These are phyloP conservation scores for Terrapene triunguis DNA, from an alignment of 2,113 vertebrate species.

Conservation along the genomic window DNA sequence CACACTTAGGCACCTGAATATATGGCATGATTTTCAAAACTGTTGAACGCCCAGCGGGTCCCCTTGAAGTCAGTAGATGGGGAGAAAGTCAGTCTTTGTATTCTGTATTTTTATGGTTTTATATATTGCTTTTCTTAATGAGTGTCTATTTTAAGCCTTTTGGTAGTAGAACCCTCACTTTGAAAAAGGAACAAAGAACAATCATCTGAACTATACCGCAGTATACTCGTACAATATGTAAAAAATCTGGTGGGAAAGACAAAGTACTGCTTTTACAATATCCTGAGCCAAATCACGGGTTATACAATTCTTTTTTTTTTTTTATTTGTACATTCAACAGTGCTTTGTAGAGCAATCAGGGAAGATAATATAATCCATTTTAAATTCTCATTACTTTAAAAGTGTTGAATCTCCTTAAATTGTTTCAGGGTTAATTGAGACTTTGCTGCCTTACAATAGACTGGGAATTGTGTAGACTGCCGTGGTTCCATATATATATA, in stretches of 20 bases:
- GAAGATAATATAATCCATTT: slow-evolving; percentile 64
- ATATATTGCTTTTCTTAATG: slow-evolving; percentile 24
- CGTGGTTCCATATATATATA: not conserved
- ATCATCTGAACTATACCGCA: slow-evolving; percentile 37
- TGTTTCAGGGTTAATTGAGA: slow-evolving; percentile 62
- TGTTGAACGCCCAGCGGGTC: not conserved
- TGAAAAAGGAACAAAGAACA: slow-evolving; percentile 3
- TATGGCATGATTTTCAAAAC: not conserved
- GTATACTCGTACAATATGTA: slow-evolving; percentile 36
- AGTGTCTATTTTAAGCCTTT: slow-evolving; percentile 14
- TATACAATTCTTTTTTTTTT: slow-evolving; percentile 48
- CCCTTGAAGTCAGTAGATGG: not conserved
- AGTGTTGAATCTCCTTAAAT: slow-evolving; percentile 61
- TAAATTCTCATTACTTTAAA: slow-evolving; percentile 68
- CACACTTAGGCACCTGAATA: not conserved
- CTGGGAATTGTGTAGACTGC: slow-evolving; percentile 43
- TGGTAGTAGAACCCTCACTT: not conserved
- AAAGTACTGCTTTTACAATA: slow-evolving; percentile 45
- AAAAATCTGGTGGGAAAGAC: slow-evolving; percentile 57
- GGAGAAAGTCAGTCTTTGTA: not conserved
- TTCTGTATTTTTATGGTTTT: not conserved
- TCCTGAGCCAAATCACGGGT: slow-evolving; percentile 52
- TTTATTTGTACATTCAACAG: slow-evolving; percentile 60
- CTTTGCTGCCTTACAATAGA: slow-evolving; percentile 56
- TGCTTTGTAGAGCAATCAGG: slow-evolving; percentile 57